Evolutionary conservation across 2,113 vertebrate species (phyloP), one percentile per base, ranked within the genome.

Genomic region (Cinclus mexicanus): DNA sequence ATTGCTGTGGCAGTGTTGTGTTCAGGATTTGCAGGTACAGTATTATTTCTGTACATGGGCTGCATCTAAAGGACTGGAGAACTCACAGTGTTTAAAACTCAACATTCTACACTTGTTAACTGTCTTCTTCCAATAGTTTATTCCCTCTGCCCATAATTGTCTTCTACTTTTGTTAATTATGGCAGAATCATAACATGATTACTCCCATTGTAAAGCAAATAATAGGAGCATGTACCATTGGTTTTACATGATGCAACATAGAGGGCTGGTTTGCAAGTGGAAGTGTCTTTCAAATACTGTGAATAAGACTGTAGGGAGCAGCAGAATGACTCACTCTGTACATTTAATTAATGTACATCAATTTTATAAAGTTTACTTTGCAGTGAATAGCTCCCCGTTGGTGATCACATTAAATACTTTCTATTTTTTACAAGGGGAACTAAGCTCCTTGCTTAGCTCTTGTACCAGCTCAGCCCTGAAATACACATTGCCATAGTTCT

Each of bases 11-110:
- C 99, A 50, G 99, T 99, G 2, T 19, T 99, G 21, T 99, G 99
- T 87, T 99, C 99, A 64, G 99, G 99, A 97, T 99, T 99, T 98
- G 99, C 99, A 98, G 99, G 99, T 99, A 98, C 49, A 71, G 87
- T 57, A 76, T 83, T 20, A 44, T 44, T 42, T 52, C 80, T n/a
- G 0, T 44, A 22, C 0, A 0, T n/a, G 52, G 52, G 53, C 89
- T 87, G 56, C 20, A 53, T 68, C 33, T 78, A 15, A 65, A 70
- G 53, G 35, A 31, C 18, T 41, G 49, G 55, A 81, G 42, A 63
- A 41, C 46, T 90, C n/a, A 8, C 9, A 28, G 6, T 44, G 23
- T 52, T 86, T 72, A 37, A 89, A 78, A 19, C 7, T 23, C 42
- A 88, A 52, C 60, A 26, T 37, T 86, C 75, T 56, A 7, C 31